phyloP scores from a whole-genome alignment of 2,797 vertebrate genomes.

The Knipowitschia caucasica region DNA sequence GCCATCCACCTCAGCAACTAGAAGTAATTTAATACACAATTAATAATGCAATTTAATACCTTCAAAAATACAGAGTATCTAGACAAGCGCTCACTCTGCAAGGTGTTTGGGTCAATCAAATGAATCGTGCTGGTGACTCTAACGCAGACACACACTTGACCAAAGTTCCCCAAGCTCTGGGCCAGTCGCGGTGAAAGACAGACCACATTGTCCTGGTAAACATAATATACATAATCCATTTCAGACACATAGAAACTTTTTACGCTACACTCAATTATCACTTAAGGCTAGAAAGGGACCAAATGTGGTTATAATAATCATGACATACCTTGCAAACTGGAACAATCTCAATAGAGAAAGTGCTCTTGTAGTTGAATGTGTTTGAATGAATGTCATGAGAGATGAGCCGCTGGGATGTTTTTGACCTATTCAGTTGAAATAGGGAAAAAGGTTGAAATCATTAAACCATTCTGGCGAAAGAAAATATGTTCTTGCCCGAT shows the following conservation, averaged over 20 bases:
- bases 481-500: not conserved
- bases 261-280: not conserved
- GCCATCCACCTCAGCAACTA: slow-evolving; percentile 93
- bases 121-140: slow-evolving; percentile 91
- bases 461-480: not conserved
- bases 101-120: slow-evolving; percentile 90
- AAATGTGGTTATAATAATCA: not conserved
- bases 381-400: slow-evolving; percentile 97
- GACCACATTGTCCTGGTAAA: slow-evolving; percentile 89
- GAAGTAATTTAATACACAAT: not conserved
- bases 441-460: not conserved
- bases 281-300: not conserved
- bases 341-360: slow-evolving; percentile 95
- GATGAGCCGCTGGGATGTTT: slow-evolving; percentile 92
- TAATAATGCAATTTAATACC: not conserved
- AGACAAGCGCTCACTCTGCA: slow-evolving; percentile 85
- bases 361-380: slow-evolving; percentile 96
- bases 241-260: not conserved
- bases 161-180: slow-evolving; percentile 94
- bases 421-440: slow-evolving; percentile 75
- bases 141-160: slow-evolving; percentile 91
- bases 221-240: not conserved
- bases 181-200: slow-evolving; percentile 92
- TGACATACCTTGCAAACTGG: slow-evolving; percentile 90
- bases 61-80: not conserved